Conservation (phyloP, 2,888 invertebrate genomes). For the Ochropacha duplaris region DNA sequence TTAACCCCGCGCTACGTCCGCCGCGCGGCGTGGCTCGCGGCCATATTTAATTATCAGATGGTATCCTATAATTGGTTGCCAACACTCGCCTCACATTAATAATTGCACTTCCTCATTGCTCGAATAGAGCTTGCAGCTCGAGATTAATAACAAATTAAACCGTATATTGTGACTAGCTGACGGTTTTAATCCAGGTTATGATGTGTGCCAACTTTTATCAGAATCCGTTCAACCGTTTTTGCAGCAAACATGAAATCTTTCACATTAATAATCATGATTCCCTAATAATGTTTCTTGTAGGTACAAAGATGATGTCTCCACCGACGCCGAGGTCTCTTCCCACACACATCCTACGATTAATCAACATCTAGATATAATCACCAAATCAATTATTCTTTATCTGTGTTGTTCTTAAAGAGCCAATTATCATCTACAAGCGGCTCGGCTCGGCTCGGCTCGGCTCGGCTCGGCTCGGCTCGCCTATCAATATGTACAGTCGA, state of each 20-base stretch:
- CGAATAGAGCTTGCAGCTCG: too few species aligned
- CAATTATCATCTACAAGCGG: not conserved
- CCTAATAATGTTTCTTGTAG: not conserved
- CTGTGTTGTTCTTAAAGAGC: not conserved
- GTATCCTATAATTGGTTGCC: constrained; percentile 26
- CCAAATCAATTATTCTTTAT: not conserved
- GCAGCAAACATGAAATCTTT: too few species aligned
- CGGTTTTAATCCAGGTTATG: too few species aligned
- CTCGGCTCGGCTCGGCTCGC: not conserved
- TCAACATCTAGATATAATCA: not conserved
- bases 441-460: not conserved
- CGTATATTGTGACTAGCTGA: too few species aligned
- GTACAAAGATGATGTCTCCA: not conserved
- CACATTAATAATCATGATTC: too few species aligned
- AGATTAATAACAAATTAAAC: too few species aligned
- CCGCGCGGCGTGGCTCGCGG: constrained; percentile 9
- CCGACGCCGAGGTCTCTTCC: not conserved
- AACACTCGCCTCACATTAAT: constrained; percentile 9
- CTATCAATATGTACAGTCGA: not conserved
- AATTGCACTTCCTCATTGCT: constrained; percentile 1
- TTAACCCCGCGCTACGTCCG: constrained; percentile 15
- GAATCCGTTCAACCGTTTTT: too few species aligned
- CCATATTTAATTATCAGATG: constrained; percentile 31
- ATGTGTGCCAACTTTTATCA: too few species aligned
- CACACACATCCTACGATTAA: not conserved